Evolutionary conservation across 2,888 invertebrate genomes (phyloP), one percentile per base, ranked within the genome.

Genomic region (Scelioninae gen. 1): DNA sequence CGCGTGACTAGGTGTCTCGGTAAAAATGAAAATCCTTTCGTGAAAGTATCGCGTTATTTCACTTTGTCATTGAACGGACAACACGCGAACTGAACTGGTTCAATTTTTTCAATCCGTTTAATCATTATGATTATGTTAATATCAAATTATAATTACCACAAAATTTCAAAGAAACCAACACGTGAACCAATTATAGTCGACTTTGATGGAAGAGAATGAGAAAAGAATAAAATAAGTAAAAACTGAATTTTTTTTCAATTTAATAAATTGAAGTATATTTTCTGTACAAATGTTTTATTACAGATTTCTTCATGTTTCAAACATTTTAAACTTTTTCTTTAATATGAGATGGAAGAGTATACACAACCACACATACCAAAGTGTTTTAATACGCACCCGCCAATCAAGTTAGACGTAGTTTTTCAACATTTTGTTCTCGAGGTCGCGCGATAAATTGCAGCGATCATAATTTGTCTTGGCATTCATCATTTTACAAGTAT

Each of bases 1-100:
- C 69, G 38, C 65, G 60, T 82, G 56, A 85, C 88, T 87, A 87
- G 87, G 87, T 88, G 86, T 87, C 81, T 15, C 31, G 23, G 16
- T 55, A 65, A 56, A 45, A 63, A 69, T 69, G 63, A 78, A 62
- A 69, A 69, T 69, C 38, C 77, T 78, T 62, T 78, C 60, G 75
- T 66, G 75, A 76, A 66, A 76, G 75, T 66, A 58, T 58, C 74
- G 43, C 45, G 45, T 65, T 74, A 47, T 63, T 74, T 65, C 71
- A 56, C 55, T 65, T 63, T 56, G 74, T 74, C n/a, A n/a, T n/a
- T n/a, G n/a, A n/a, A n/a, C n/a, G n/a, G n/a, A n/a, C 63, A 63
- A 49, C 49, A 49, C 51, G 47, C 38, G 8, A 47, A 11, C 5
- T 58, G 11, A 55, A 32, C 29, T 53, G 31, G 51, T 56, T 56